Evolutionary conservation across 1,140 invertebrate genomes (phyloP).

Genomic region (Meloidogyne hapla): DNA sequence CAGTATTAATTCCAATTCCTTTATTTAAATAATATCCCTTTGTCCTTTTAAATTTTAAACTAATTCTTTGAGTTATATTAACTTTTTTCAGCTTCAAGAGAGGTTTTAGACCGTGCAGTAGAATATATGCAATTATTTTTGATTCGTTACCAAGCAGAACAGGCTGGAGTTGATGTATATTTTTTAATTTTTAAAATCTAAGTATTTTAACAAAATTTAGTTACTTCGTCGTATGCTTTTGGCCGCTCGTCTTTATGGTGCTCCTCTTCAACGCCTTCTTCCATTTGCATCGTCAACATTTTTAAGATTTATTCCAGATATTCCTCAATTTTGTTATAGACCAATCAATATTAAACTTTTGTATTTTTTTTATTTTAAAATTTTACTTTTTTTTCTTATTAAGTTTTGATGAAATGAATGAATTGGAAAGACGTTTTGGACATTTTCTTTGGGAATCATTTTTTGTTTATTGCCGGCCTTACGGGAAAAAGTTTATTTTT

Average conservation of each 20-base stretch:
- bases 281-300: background rate
- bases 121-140: conserved; percentile 23
- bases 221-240: conserved; percentile 21
- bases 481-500: background rate
- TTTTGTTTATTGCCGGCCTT: conserved; percentile 16
- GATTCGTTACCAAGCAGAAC: conserved; percentile 5
- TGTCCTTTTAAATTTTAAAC: no score
- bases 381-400: background rate
- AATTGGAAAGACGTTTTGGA: conserved; percentile 21
- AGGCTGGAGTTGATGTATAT: conserved; percentile 9
- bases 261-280: conserved; percentile 1
- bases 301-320: background rate
- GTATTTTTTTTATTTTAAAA: background rate
- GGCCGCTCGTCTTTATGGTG: conserved; percentile 1
- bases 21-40: no score
- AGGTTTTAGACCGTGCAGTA: conserved; percentile 12
- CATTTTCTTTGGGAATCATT: conserved; percentile 8
- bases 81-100: conserved; percentile 8
- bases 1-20: no score
- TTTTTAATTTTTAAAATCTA: background rate
- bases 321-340: background rate
- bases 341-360: conserved; percentile 17
- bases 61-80: no score
- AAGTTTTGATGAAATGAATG: conserved; percentile 16
- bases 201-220: background rate